phyloP scores from a whole-genome alignment of 2,888 invertebrate species.

The Catocala nupta region DNA sequence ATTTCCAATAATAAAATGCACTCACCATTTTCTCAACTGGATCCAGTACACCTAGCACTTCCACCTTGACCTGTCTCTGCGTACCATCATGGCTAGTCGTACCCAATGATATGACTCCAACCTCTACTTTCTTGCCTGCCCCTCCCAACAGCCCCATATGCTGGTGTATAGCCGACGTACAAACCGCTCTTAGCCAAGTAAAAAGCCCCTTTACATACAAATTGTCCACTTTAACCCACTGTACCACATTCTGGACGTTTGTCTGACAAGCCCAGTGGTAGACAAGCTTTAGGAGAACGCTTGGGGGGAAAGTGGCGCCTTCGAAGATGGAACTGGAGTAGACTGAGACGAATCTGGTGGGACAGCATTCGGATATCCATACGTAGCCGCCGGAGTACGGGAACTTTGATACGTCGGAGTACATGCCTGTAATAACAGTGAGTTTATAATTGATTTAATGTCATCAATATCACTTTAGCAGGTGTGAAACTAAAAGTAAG shows the following conservation, averaged over 20 bases:
- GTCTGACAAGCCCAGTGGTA: slow-evolving; percentile 98
- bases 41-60: slow-evolving; percentile 94
- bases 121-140: slow-evolving; percentile 90
- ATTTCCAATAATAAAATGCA: slow-evolving; percentile 13
- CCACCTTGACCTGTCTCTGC: slow-evolving; percentile 94
- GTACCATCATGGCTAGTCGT: slow-evolving; percentile 93
- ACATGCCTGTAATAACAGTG: slow-evolving; percentile 88
- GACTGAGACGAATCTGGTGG: slow-evolving; percentile 94
- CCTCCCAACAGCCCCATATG: slow-evolving; percentile 92
- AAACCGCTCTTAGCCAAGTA: slow-evolving; percentile 89
- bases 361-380: slow-evolving; percentile 96
- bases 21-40: slow-evolving; percentile 89
- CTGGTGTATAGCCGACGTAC: slow-evolving; percentile 93
- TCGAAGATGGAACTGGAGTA: slow-evolving; percentile 96
- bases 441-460: neutral
- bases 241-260: slow-evolving; percentile 94
- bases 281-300: slow-evolving; percentile 93
- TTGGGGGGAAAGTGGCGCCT: slow-evolving; percentile 94
- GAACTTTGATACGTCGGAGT: slow-evolving; percentile 94
- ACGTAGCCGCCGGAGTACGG: slow-evolving; percentile 96
- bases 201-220: slow-evolving; percentile 89
- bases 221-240: slow-evolving; percentile 92
- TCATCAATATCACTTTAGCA: too few relatives aligned
- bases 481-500: too few relatives aligned
- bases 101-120: slow-evolving; percentile 95